Base-by-base conservation (phyloP, 2,797 vertebrate genomes). In the Brotula barbata region DNA sequence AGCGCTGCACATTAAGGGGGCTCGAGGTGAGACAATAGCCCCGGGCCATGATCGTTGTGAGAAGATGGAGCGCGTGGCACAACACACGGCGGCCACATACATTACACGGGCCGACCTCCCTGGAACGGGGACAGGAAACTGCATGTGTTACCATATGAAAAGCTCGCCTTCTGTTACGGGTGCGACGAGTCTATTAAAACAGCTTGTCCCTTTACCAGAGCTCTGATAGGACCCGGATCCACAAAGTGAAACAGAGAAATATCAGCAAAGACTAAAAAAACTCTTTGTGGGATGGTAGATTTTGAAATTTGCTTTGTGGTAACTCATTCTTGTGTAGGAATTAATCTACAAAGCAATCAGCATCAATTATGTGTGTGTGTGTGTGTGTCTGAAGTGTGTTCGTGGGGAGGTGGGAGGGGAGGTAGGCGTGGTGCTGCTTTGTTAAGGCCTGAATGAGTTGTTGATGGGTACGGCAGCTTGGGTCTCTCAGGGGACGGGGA, bases 401-500 rank as follows among this genome's bases (percentile, higher is more conserved):
- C 8, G 8, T 4, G 25, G 25, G 33, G 17, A 72, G 25, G 4
- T 28, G 25, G 4, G n/a, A n/a, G n/a, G 25, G 25, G 25, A 4
- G 4, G 25, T 45, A 63, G 75, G 83, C 61, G 81, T 84, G 82
- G 80, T 68, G 75, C 75, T 75, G 81, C 86, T 89, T 88, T 89
- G 87, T 89, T 88, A 86, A 88, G 74, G 83, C 77, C 85, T 88
- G 87, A 87, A 88, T 87, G 86, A 89, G 86, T 87, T 85, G 85
- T 86, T 88, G 87, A 89, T 86, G 86, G 85, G 73, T 83, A 74
- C 86, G 84, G 86, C 87, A 89, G 87, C 87, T 87, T 88, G 87
- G 79, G 57, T 86, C 84, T 89, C 87, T 83, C 84, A 77, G 85
- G 87, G 85, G 86, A 88, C 67, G 62, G 63, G 65, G 73, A 61